phyloP scores from a whole-genome alignment of 2,113 vertebrate species.

The Cervus canadensis region DNA sequence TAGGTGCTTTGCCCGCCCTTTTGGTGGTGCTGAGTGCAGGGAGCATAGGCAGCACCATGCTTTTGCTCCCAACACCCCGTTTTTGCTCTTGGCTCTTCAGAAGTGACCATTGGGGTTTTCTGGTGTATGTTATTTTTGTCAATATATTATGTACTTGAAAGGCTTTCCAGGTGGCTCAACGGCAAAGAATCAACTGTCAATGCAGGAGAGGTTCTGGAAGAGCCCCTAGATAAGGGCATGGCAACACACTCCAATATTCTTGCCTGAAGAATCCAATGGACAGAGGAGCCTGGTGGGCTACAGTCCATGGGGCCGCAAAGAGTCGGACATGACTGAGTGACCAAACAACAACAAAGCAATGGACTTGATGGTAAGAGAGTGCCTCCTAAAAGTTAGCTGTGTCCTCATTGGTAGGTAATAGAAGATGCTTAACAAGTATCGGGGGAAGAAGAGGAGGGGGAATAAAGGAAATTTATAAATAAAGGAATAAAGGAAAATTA shows the following conservation, averaged over 20 bases:
- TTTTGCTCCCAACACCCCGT: neutral
- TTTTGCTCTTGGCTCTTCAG: neutral
- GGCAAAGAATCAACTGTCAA: neutral
- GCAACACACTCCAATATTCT: neutral
- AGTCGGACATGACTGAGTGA: rapidly evolving
- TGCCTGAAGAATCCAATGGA: neutral
- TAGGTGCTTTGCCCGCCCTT: neutral
- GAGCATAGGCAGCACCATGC: neutral
- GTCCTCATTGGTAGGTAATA: neutral
- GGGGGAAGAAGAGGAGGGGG: neutral
- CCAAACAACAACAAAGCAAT: neutral
- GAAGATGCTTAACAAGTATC: neutral
- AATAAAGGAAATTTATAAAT: neutral
- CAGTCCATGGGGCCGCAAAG: neutral
- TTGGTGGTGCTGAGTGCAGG: neutral
- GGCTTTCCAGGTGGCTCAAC: neutral
- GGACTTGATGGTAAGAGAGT: neutral
- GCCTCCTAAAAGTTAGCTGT: neutral
- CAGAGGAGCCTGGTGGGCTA: neutral
- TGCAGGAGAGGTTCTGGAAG: neutral
- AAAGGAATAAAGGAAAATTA: neutral
- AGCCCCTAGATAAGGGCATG: neutral
- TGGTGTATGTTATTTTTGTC: neutral
- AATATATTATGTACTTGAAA: neutral
- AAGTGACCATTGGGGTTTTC: neutral